phyloP scores from a whole-genome alignment of 2,888 invertebrate species.

The Pristionchus maxplancki region DNA sequence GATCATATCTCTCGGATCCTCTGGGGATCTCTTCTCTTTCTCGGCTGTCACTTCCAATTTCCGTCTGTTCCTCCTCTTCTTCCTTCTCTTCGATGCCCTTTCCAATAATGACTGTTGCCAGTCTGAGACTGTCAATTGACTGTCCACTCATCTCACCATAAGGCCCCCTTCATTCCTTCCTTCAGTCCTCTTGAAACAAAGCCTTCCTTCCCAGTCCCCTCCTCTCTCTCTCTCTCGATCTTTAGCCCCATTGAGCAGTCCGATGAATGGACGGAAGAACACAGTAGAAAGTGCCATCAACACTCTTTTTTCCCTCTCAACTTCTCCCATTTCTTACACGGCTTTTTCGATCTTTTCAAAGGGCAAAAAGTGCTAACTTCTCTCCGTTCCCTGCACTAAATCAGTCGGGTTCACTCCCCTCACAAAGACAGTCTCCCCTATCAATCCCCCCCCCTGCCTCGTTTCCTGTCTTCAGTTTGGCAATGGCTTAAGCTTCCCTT shows the following conservation, averaged over 20 bases:
- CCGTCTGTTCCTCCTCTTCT: conserved; percentile 38
- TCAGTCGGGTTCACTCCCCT: background rate
- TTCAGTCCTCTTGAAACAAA: conserved; percentile 9
- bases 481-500: conserved; percentile 41
- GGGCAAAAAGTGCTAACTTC: conserved; percentile 10
- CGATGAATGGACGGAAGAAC: background rate
- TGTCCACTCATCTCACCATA: conserved; percentile 15
- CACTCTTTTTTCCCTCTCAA: conserved; percentile 9
- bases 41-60: background rate
- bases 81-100: background rate
- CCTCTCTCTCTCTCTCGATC: conserved; percentile 26
- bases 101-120: conserved; percentile 28
- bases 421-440: conserved; percentile 43
- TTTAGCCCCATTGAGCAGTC: background rate
- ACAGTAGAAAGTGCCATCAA: background rate
- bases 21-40: background rate
- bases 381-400: background rate
- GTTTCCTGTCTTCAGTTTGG: conserved; percentile 12
- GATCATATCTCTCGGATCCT: conserved; percentile 11
- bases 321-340: conserved; percentile 41
- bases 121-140: conserved; percentile 39
- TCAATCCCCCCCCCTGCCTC: conserved; percentile 12
- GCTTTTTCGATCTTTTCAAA: background rate
- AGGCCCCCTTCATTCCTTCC: background rate
- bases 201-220: background rate